Conservation (phyloP, 2,113 vertebrate genomes). For the Anoura caudifer region DNA sequence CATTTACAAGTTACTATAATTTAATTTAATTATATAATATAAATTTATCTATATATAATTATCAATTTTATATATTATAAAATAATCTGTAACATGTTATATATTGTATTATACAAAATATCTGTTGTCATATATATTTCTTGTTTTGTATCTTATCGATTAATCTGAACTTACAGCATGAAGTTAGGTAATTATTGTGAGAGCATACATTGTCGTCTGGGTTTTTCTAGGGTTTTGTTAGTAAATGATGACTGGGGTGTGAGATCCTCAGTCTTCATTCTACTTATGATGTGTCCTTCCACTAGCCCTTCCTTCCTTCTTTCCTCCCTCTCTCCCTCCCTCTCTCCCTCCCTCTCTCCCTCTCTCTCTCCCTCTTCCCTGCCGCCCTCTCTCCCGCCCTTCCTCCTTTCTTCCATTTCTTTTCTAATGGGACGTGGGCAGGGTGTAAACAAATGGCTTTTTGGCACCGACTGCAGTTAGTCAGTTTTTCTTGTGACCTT, state of each 20-base stretch:
- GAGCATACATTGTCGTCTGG: background rate
- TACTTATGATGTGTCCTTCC: background rate
- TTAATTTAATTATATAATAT: background rate
- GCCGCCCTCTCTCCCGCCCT: background rate
- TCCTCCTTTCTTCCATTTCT: background rate
- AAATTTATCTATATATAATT: background rate
- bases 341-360: background rate
- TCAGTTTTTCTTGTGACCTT: background rate
- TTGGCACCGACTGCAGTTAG: background rate
- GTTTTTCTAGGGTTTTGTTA: background rate
- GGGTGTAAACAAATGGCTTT: background rate
- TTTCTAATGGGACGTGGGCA: background rate
- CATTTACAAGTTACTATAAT: background rate
- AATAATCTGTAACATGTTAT: background rate
- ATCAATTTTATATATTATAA: background rate
- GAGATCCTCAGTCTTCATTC: background rate
- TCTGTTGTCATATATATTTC: background rate
- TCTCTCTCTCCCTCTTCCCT: background rate
- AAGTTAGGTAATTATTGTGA: background rate
- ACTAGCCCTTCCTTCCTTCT: background rate
- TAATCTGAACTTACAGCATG: background rate
- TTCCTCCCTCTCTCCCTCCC: fast-evolving
- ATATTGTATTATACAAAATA: background rate
- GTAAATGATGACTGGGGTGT: background rate
- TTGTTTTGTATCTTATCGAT: background rate